phyloP scores from a whole-genome alignment of 92 coral and sea anemone genomes.

The Heteractis magnifica region DNA sequence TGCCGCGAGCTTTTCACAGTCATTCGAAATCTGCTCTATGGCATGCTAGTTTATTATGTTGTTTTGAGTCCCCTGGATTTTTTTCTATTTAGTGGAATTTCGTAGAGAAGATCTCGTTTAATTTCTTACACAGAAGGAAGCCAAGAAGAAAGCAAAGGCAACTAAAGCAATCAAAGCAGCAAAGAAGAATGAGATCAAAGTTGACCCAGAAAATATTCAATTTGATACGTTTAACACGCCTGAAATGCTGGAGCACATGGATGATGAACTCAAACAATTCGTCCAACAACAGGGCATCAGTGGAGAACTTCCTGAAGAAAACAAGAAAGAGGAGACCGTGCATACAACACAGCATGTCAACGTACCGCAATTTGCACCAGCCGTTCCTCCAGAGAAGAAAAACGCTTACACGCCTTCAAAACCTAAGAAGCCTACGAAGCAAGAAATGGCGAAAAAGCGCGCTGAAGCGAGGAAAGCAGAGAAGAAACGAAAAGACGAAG shows the following conservation, averaged over 20 bases:
- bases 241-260: conserved; percentile 83
- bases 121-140: conserved; percentile 34
- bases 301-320: conserved; percentile 35
- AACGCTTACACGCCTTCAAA: conserved; percentile 88
- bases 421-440: conserved; percentile 78
- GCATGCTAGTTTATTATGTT: too few species aligned
- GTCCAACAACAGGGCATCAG: conserved; percentile 57
- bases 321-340: conserved; percentile 29
- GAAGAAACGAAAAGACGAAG: conserved; percentile 66
- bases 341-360: conserved; percentile 30
- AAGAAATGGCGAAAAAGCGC: conserved; percentile 66
- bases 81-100: background rate
- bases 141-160: conserved; percentile 44
- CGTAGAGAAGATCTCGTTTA: background rate
- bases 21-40: too few species aligned
- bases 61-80: background rate
- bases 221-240: conserved; percentile 78
- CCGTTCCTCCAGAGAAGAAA: conserved; percentile 53
- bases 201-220: conserved; percentile 79
- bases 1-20: too few species aligned
- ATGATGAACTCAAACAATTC: conserved; percentile 73
- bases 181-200: conserved; percentile 50
- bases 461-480: conserved; percentile 74
- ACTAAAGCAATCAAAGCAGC: conserved; percentile 40
- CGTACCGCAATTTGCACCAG: conserved; percentile 53